Percentiles rank a stretch among this genome's conserved stretches.
Conservation (phyloP, 92 coral and sea anemone species). For the Galaxea fascicularis region DNA sequence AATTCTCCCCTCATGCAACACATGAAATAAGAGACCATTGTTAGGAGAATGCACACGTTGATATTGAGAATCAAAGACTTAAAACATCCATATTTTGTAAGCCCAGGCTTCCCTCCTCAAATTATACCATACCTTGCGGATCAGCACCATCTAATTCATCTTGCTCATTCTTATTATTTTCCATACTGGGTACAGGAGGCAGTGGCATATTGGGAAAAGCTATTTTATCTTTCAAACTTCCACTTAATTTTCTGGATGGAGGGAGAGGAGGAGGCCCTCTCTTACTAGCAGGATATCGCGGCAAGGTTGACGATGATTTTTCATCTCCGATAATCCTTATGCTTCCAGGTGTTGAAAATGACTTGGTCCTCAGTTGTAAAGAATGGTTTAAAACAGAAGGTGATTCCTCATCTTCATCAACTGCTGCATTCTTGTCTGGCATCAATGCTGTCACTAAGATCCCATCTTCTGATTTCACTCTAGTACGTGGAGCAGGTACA, state of each 20-base stretch:
- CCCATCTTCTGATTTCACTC: slow-evolving; percentile 28
- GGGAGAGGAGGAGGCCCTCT: slow-evolving; percentile 15
- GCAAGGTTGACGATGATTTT: slow-evolving; percentile 36
- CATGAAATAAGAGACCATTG: too few species aligned
- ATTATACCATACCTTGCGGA: slow-evolving; percentile 11
- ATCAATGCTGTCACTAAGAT: neutral
- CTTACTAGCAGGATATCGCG: neutral
- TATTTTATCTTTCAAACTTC: neutral
- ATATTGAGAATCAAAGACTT: too few species aligned
- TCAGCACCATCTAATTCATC: neutral
- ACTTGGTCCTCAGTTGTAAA: slow-evolving; percentile 20
- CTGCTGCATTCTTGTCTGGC: neutral
- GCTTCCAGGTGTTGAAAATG: slow-evolving; percentile 28
- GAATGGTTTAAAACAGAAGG: neutral
- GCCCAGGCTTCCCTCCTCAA: too few species aligned
- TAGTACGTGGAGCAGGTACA: slow-evolving; percentile 28
- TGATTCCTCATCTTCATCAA: neutral
- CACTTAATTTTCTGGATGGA: slow-evolving; percentile 20
- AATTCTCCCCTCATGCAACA: too few species aligned
- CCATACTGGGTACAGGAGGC: slow-evolving; percentile 6
- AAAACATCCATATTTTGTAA: too few species aligned
- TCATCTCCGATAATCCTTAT: neutral
- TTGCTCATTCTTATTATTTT: neutral
- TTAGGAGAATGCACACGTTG: too few species aligned
- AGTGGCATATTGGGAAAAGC: neutral